Base-by-base conservation (phyloP, 37 sponge, comb jelly and placozoan species). In the Cliona cf. orientalis region DNA sequence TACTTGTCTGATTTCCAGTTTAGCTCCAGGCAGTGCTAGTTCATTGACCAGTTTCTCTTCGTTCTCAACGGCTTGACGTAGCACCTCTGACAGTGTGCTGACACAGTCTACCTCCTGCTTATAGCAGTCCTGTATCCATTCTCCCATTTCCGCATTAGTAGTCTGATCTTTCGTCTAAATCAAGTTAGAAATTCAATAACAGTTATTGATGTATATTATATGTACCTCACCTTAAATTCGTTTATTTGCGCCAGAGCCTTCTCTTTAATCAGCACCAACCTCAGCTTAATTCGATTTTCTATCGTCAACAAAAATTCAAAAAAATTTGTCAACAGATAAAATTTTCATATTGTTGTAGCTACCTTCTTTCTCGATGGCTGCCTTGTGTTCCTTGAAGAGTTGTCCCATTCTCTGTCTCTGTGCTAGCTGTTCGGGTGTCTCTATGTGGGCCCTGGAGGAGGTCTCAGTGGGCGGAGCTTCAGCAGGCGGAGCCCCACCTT, bases 51-150 rank as follows among this genome's bases (percentile, higher is more conserved):
- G 75, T 56, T 79, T 49, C 42, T 88, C 75, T 73, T 96, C 97
- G 46, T 89, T 82, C 66, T 96, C 97, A 23, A 96, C 81, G 19
- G 94, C 94, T 45, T 90, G 85, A 37, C 94, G 71, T 40, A 96
- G 67, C 44, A 93, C 53, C 60, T 85, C 80, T 45, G 72, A 63
- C 74, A 96, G 75, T 19, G 62, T 40, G 49, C 58, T 90, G 38
- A 96, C 91, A 85, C 97, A 93, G 77, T 91, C 97, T 66, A 93
- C 78, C 37, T 97, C 97, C 63, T 91, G 76, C 40, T 82, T 55
- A 64, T 84, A 97, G 34, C 78, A 75, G 43, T 85, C 37, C 11
- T 72, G 84, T 21, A 91, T 49, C 97, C 94, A 97, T 29, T 88
- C 76, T n/a, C 78, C 86, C 89, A 94, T 86, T 5, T 88, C 87